Evolutionary conservation across 2,797 vertebrate genomes (phyloP), one percentile per base, ranked within the genome.

Genomic region (Rhinophrynus dorsalis): DNA sequence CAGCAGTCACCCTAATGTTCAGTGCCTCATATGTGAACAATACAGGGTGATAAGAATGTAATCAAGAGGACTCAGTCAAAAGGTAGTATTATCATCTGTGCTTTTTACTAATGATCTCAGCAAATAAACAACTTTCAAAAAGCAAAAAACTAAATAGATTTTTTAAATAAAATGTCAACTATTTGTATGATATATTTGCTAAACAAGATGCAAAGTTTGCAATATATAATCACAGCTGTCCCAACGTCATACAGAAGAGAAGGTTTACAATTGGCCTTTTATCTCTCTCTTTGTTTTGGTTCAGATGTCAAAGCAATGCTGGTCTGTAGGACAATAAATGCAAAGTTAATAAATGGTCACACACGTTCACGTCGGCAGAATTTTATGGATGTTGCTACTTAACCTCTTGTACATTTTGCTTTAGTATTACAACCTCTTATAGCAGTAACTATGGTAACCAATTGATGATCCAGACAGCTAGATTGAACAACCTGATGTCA

Each of bases 261-360:
- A 12, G 2, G 52, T 21, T 33, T 30, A 37, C 23, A n/a, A 32
- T 24, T 37, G 11, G 54, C 32, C 8, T 37, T 37, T 23, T 57
- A 37, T 57, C 18, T 57, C 11, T 29, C 29, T 20, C 21, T 37
- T 57, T 37, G 54, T 57, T 57, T 57, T 23, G 21, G 21, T 37
- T 57, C 20, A 23, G 54, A 37, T 57, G 54, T 37, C 54, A 57
- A 57, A 57, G 32, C 52, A 35, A 7, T 15, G 29, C 32, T 57
- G 30, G 11, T 35, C 18, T 37, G 7, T 30, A 37, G n/a, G 27
- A 30, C 52, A 55, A 55, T 35, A 11, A 12, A 55, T 33, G 15
- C 29, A 54, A 54, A 26, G 13, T 2, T 9, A 30, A 32, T 54
- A 54, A 30, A 54, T 54, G 18, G n/a, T 13, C 13, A 30, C 17